phyloP scores from a whole-genome alignment of 2,113 vertebrate species.

The Acrocephalus arundinaceus region DNA sequence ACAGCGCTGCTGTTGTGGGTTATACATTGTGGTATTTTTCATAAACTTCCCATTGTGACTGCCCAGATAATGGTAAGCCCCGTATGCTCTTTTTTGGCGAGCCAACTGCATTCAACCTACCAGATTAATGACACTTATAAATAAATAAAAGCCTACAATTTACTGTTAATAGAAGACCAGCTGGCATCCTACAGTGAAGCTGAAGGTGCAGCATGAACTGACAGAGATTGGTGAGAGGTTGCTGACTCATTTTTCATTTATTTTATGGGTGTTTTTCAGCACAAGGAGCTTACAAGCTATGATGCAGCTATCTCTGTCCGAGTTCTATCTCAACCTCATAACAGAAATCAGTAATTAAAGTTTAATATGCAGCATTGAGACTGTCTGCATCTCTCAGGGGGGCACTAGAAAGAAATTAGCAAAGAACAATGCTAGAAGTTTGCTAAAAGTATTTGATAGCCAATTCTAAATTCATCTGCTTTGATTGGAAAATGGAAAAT shows the following conservation, averaged over 20 bases:
- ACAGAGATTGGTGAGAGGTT: constrained; percentile 7
- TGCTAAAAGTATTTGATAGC: constrained; percentile 45
- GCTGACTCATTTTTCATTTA: constrained; percentile 60
- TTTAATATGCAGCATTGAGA: constrained; percentile 52
- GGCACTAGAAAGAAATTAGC: constrained; percentile 46
- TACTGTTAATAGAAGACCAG: constrained; percentile 53
- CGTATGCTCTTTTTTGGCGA: background rate
- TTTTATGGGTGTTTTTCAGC: constrained; percentile 14
- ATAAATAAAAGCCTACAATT: constrained; percentile 57
- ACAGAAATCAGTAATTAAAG: constrained; percentile 60
- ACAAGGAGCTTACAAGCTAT: background rate
- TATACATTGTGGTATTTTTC: background rate
- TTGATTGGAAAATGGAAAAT: constrained; percentile 36
- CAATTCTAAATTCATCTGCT: constrained; percentile 54
- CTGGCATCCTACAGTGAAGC: constrained; percentile 13
- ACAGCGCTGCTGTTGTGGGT: background rate
- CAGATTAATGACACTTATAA: constrained; percentile 53
- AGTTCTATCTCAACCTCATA: background rate
- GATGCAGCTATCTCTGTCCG: constrained; percentile 9
- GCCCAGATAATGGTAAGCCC: background rate
- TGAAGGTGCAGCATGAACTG: constrained; percentile 24
- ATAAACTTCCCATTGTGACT: background rate
- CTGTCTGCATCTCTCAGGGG: constrained; percentile 38
- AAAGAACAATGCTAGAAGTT: constrained; percentile 35
- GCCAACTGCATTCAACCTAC: background rate